phyloP scores from a whole-genome alignment of 2,888 invertebrate genomes.

The Xestia rhomboidea region DNA sequence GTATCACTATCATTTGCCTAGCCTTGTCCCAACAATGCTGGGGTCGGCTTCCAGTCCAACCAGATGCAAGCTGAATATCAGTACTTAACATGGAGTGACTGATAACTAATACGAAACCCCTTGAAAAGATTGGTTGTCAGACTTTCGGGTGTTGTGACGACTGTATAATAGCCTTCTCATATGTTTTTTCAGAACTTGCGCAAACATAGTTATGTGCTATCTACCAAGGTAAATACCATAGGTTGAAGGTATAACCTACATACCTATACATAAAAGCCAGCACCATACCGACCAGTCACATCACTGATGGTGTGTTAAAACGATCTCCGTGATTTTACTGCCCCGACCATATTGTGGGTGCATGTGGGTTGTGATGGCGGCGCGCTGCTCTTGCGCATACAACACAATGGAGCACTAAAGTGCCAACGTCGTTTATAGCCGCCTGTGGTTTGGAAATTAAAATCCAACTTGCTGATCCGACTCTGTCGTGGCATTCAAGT shows the following conservation, averaged over 20 bases:
- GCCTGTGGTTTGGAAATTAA: constrained; percentile 90
- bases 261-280: constrained; percentile 22
- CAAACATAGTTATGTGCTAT: neutral
- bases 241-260: neutral
- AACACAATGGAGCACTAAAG: constrained; percentile 89
- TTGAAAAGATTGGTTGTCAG: neutral
- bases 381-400: constrained; percentile 66
- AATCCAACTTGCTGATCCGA: constrained; percentile 85
- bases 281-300: constrained; percentile 63
- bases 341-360: constrained; percentile 73
- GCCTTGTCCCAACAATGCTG: neutral
- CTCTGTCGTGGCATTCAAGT: constrained; percentile 66
- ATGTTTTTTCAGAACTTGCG: neutral
- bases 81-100: neutral
- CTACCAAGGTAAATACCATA: neutral
- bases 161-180: neutral
- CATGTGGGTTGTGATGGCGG: constrained; percentile 78
- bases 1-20: neutral
- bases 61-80: neutral
- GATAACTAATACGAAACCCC: neutral
- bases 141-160: neutral
- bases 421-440: constrained; percentile 86
- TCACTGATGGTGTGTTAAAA: constrained; percentile 67
- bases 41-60: neutral
- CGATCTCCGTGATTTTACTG: constrained; percentile 77